Base-by-base conservation (phyloP, 64 coral and sea anemone genomes). In the Cladopsammia gracilis region DNA sequence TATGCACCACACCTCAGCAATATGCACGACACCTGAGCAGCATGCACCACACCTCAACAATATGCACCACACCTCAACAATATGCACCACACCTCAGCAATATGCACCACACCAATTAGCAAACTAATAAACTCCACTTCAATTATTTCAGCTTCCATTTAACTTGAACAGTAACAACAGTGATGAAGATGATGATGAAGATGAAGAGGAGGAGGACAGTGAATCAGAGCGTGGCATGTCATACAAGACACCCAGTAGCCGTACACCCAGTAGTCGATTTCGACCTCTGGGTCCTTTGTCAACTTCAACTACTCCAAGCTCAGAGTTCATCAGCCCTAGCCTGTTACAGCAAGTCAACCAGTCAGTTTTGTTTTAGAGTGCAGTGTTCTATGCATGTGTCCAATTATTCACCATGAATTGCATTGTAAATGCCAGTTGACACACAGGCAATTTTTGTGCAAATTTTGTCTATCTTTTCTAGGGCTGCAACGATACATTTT, bases 231-330 rank as follows among this genome's bases (percentile, higher is more conserved):
- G 64, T 61, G 79, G 87, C 25, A 13, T 89, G 25, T 53, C 83
- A 58, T 89, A 87, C 77, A 93, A 94, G 47, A 99, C 98, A 81
- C 94, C 98, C 11, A 91, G 59, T 16, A 87, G 76, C 16, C 75
- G 83, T 20, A 99, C 94, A 44, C 94, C 94, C 7, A 90, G 88
- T 57, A 99, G 83, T 66, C 88, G 91, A 20, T 90, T 92, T 13
- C 75, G 94, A 20, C 98, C 94, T 24, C 61, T 96, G 70, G 98
- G 98, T 53, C 98, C 98, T 48, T 80, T 76, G 1, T 84, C 72
- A 6, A 46, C 43, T n/a, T 80, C 82, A 43, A 62, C 65, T 10
- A 97, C 95, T 48, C 92, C 92, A 24, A 57, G 56, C 22, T 65
- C 51, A 58, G 92, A 97, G 62, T 88, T 94, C 8, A 73, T 97